phyloP scores from a whole-genome alignment of 2,888 invertebrate species.

The Calliopum simillimum region DNA sequence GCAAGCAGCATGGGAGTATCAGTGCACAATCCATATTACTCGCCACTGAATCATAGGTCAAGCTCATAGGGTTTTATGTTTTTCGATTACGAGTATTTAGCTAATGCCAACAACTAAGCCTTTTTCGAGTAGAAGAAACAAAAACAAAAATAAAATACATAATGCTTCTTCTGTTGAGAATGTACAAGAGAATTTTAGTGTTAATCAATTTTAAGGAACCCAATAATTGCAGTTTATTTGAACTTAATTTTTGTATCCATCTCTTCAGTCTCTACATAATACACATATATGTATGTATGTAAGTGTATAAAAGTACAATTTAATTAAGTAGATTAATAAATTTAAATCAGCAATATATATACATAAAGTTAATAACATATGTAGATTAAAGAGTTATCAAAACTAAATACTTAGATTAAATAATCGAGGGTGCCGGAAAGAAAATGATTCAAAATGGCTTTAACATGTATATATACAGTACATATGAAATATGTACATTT shows the following conservation, averaged over 20 bases:
- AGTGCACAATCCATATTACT: slow-evolving; percentile 57
- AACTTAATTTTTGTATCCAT: too few species aligned
- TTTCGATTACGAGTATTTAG: slow-evolving; percentile 58
- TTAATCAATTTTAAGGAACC: too few species aligned
- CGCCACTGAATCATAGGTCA: slow-evolving; percentile 64
- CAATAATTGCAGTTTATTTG: too few species aligned
- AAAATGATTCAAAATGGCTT: slow-evolving; percentile 20
- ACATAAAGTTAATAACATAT: not conserved
- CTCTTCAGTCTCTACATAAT: too few species aligned
- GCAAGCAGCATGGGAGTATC: slow-evolving; percentile 37
- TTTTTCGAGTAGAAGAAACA: slow-evolving; percentile 33
- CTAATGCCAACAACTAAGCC: slow-evolving; percentile 58
- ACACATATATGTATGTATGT: too few species aligned
- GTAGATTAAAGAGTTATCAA: not conserved
- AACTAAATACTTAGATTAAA: slow-evolving; percentile 8
- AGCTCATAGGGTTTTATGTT: slow-evolving; percentile 66
- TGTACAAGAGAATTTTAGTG: too few species aligned
- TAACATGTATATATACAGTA: slow-evolving; percentile 6
- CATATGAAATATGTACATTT: not conserved
- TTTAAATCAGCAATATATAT: slow-evolving; percentile 25
- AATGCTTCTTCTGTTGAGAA: too few species aligned
- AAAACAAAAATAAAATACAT: too few species aligned
- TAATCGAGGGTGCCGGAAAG: slow-evolving; percentile 22
- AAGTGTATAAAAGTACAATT: not conserved
- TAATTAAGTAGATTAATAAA: slow-evolving; percentile 3